A percentile compares a stretch with the other conserved stretches of the same genome.
phyloP scores from a whole-genome alignment of 2,797 vertebrate genomes.

The Mycteria americana region DNA sequence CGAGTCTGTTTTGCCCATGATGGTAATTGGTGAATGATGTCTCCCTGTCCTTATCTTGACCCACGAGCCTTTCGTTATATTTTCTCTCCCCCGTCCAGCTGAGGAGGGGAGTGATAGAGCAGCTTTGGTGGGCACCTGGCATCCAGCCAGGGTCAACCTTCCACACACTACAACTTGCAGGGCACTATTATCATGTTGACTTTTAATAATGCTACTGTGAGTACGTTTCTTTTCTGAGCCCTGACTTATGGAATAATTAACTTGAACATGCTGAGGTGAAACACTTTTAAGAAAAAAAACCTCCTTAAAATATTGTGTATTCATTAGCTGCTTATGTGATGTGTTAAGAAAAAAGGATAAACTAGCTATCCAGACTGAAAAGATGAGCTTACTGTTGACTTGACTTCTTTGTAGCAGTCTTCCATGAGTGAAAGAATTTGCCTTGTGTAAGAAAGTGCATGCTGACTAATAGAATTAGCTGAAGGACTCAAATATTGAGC shows the following conservation, averaged over 20 bases:
- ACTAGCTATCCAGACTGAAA: background rate
- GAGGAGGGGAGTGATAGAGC: background rate
- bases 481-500: background rate
- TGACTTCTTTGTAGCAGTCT: background rate
- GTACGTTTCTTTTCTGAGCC: background rate
- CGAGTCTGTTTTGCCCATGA: background rate
- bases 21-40: background rate
- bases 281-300: background rate
- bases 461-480: background rate
- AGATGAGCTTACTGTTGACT: background rate
- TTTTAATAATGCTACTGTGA: background rate
- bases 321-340: background rate
- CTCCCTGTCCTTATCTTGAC: background rate
- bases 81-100: background rate
- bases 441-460: background rate
- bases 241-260: background rate
- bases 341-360: background rate
- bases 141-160: background rate
- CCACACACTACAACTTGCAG: background rate
- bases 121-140: background rate
- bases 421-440: background rate
- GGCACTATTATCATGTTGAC: background rate
- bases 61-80: background rate
- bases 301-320: background rate
- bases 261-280: background rate